A percentile compares a stretch with the other conserved stretches of the same genome.
These are phyloP conservation scores for Cheilosia vernalis DNA, from an alignment of 2,888 invertebrate species.

Conservation along the genomic window DNA sequence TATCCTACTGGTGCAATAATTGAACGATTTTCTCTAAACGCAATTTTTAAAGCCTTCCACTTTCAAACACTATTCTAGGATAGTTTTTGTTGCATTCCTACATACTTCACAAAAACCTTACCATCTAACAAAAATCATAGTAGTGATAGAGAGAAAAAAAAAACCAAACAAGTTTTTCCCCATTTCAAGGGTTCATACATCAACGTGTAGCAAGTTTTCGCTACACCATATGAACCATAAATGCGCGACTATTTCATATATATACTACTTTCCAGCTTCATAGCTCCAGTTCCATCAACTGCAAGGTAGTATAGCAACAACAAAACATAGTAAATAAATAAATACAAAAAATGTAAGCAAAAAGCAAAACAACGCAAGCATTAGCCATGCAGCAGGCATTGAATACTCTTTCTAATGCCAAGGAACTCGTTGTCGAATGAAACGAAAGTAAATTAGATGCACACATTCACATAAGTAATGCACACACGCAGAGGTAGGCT, in stretches of 20 bases:
- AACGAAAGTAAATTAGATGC: slow-evolving; percentile 75
- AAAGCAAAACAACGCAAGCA: slow-evolving; percentile 58
- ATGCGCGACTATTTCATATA: slow-evolving; percentile 25
- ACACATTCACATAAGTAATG: slow-evolving; percentile 51
- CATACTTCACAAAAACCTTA: neutral
- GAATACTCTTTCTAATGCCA: slow-evolving; percentile 69
- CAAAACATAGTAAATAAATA: slow-evolving; percentile 47
- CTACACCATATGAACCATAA: slow-evolving; percentile 30
- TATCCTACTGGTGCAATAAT: too few relatives aligned
- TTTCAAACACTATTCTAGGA: too few relatives aligned
- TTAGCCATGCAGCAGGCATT: slow-evolving; percentile 55
- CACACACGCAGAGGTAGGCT: slow-evolving; percentile 36
- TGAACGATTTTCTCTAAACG: too few relatives aligned
- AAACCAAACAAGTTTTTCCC: slow-evolving; percentile 15
- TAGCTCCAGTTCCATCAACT: slow-evolving; percentile 62
- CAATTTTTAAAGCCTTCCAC: too few relatives aligned
- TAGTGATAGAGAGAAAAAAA: neutral
- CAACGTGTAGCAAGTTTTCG: slow-evolving; percentile 22
- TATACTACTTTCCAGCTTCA: slow-evolving; percentile 59
- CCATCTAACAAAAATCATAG: slow-evolving; percentile 16
- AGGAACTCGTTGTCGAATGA: slow-evolving; percentile 73
- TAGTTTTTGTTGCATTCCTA: neutral
- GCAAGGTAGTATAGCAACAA: slow-evolving; percentile 25
- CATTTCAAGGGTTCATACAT: slow-evolving; percentile 53
- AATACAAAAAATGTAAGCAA: slow-evolving; percentile 54